Base-by-base conservation (phyloP, 2,113 vertebrate species). In the Mustela nigripes region DNA sequence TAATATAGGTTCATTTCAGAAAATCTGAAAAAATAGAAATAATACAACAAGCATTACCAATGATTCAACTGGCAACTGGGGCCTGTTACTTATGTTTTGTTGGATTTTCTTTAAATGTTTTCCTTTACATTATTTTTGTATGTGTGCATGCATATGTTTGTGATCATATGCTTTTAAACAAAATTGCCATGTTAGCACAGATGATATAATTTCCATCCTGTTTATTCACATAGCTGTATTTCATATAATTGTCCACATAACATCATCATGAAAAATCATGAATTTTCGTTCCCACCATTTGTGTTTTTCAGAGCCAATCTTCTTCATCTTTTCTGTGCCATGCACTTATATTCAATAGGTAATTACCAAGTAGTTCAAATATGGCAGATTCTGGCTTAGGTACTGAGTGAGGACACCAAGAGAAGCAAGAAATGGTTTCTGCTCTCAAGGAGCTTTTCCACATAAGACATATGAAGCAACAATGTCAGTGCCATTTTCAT, bases 21-120 rank as follows among this genome's bases (percentile, higher is more conserved):
- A 91, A 93, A 79, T 67, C 6, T 67, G 67, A 96, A 92, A 92
- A 82, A 76, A 86, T 78, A 69, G 45, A 58, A 83, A 71, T 14
- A 58, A 45, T 73, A 53, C 15, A 24, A 71, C 26, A 95, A 91
- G 62, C 71, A 56, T 48, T 12, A 24, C 53, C 42, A 48, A 5
- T 50, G 56, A 58, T 15, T 8, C 36, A 74, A 6, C 5, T 42
- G 21, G 26, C 2, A 26, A 79, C 11, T 45, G n/a, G 80, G 36
- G 24, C 2, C 19, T 45, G 18, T 84, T 89, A 4, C 58, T 81
- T 78, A 36, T 16, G 28, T 56, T 69, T 78, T 45, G 7, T 22
- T 78, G 6, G 7, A 48, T 67, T 74, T 95, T 11, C 10, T 63
- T 78, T 60, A 26, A 92, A 65, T 91, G 6, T 60, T 88, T 63